These are phyloP conservation scores for Bombus confusus DNA, from an alignment of 1,140 invertebrate genomes.

Conservation along the genomic window DNA sequence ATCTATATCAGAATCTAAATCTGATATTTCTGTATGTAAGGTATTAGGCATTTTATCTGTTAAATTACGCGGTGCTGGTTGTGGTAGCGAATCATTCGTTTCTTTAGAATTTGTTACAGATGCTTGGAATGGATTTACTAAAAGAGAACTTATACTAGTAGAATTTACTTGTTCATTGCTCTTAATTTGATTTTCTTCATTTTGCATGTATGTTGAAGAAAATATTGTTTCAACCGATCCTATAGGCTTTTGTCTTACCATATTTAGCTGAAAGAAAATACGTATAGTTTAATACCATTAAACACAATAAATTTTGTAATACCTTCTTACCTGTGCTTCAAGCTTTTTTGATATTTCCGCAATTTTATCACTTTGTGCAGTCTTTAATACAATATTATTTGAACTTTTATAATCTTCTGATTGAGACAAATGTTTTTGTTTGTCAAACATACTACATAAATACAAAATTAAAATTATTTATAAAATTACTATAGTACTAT, in stretches of 20 bases:
- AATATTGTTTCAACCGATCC: constrained; percentile 79
- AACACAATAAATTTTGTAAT: not conserved
- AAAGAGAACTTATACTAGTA: constrained; percentile 45
- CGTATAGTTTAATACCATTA: constrained; percentile 3
- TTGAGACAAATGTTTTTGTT: constrained; percentile 38
- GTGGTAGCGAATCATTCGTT: constrained; percentile 46
- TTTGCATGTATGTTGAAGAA: constrained; percentile 55
- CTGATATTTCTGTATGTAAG: constrained; percentile 63
- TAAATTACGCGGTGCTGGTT: constrained; percentile 66
- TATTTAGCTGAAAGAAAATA: constrained; percentile 68
- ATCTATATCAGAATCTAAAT: constrained; percentile 75
- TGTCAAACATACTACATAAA: constrained; percentile 64
- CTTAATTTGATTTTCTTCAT: constrained; percentile 46
- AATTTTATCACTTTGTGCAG: constrained; percentile 74
- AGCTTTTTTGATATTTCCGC: constrained; percentile 74
- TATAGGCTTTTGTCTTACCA: constrained; percentile 69
- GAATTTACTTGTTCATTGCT: constrained; percentile 38
- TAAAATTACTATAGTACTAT: not conserved
- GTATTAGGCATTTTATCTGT: constrained; percentile 44
- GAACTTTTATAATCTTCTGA: constrained; percentile 44
- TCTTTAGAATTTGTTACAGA: constrained; percentile 17
- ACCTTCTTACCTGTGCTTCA: constrained; percentile 69
- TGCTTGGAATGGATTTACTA: constrained; percentile 40
- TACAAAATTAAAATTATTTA: constrained; percentile 20
- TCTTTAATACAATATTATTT: constrained; percentile 70